Percentiles rank a stretch among this genome's conserved stretches.
Conservation (phyloP, 2,888 invertebrate genomes). For the Ennomos erosarius region DNA sequence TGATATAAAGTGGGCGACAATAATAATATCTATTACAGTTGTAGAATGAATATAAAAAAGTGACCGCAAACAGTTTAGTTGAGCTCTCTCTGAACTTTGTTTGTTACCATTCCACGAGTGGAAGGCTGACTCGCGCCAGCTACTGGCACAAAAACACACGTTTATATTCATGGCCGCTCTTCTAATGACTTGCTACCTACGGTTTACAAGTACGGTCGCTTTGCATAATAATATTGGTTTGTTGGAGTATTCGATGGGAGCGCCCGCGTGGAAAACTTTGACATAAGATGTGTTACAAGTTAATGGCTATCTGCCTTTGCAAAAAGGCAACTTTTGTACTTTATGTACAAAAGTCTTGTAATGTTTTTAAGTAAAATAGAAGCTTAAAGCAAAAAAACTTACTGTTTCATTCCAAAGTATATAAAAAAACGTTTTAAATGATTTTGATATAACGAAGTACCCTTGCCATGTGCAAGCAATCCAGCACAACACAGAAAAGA, state of each 20-base stretch:
- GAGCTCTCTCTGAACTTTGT: neutral
- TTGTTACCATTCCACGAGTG: neutral
- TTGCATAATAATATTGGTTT: slow-evolving; percentile 1
- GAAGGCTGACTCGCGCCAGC: neutral
- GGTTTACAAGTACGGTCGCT: slow-evolving; percentile 7
- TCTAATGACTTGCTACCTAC: slow-evolving; percentile 10
- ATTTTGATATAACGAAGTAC: too few species aligned
- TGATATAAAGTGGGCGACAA: neutral
- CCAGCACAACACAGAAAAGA: too few species aligned
- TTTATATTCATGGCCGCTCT: slow-evolving; percentile 24
- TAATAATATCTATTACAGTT: neutral
- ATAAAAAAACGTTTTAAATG: too few species aligned
- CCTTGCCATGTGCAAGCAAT: too few species aligned
- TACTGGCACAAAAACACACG: slow-evolving; percentile 12
- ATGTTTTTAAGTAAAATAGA: too few species aligned
- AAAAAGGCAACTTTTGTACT: too few species aligned
- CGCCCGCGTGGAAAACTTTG: neutral
- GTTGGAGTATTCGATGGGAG: slow-evolving; percentile 9
- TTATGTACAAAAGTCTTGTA: too few species aligned
- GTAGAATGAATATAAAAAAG: slow-evolving; percentile 1
- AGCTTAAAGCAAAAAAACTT: too few species aligned
- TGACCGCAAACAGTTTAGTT: slow-evolving; percentile 12
- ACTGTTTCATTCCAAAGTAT: too few species aligned
- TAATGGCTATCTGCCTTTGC: too few species aligned
- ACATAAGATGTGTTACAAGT: too few species aligned